These are phyloP conservation scores for Probosciger aterrimus DNA, from an alignment of 2,113 vertebrate species.

Conservation along the genomic window DNA sequence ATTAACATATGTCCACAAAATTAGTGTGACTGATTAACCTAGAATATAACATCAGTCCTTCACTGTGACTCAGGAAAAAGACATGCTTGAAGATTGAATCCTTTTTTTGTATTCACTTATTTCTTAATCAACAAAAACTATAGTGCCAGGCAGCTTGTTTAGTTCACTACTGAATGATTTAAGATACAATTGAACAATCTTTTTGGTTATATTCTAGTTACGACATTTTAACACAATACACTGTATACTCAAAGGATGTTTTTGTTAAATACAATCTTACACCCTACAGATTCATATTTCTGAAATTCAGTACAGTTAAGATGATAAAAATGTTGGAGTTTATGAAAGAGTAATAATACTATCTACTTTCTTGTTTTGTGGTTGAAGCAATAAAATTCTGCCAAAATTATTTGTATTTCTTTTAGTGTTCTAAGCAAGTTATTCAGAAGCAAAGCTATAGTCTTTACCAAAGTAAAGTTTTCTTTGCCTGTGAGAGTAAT, in stretches of 20 bases:
- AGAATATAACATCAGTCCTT: not conserved
- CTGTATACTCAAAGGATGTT: not conserved
- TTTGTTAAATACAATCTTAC: not conserved
- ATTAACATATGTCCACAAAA: not conserved
- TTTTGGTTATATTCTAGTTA: not conserved
- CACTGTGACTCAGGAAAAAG: not conserved
- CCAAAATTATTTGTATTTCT: not conserved
- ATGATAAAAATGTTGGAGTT: not conserved
- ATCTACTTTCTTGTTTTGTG: not conserved
- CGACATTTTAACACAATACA: not conserved
- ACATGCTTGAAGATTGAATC: not conserved
- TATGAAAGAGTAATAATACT: not conserved
- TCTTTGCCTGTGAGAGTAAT: not conserved
- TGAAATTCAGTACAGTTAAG: not conserved
- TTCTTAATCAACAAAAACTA: not conserved
- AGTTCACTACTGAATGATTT: not conserved
- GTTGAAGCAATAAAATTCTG: not conserved
- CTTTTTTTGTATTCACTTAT: not conserved
- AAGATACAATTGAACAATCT: conserved; percentile 1
- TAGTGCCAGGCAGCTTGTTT: not conserved
- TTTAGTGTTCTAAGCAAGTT: not conserved
- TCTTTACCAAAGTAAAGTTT: not conserved
- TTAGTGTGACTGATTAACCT: not conserved
- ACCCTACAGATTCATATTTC: not conserved
- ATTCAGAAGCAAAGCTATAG: not conserved